These are phyloP conservation scores for Itoplectis maculator DNA, from an alignment of 2,888 invertebrate species.

Conservation along the genomic window DNA sequence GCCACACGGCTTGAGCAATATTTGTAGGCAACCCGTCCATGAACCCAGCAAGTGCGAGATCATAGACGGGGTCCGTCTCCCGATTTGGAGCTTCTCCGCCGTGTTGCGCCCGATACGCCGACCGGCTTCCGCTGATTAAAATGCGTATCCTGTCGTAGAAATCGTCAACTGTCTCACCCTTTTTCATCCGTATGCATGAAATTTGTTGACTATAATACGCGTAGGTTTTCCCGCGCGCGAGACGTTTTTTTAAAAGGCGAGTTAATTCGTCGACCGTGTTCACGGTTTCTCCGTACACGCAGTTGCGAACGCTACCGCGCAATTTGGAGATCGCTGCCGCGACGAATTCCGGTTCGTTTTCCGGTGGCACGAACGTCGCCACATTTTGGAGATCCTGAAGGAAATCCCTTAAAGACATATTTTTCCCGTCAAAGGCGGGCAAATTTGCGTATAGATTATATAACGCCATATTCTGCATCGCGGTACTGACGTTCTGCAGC, in stretches of 20 bases:
- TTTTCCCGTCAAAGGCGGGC: not conserved
- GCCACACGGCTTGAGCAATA: not conserved
- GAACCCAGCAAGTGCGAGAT: too few species aligned
- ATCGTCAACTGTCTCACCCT: constrained; percentile 8
- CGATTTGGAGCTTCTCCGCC: not conserved
- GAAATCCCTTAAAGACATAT: constrained; percentile 22
- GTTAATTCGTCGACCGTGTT: constrained; percentile 17
- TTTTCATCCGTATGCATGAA: constrained; percentile 11
- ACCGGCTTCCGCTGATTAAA: constrained; percentile 6
- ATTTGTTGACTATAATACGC: constrained; percentile 10
- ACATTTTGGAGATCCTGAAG: constrained; percentile 31
- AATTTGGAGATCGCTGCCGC: constrained; percentile 13
- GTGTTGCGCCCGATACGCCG: not conserved
- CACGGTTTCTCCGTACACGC: constrained; percentile 20
- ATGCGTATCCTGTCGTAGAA: constrained; percentile 33
- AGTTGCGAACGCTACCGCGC: constrained; percentile 37
- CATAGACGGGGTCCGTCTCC: too few species aligned
- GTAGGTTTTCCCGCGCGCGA: constrained; percentile 28
- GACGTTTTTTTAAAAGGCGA: constrained; percentile 18
- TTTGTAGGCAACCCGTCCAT: constrained; percentile 4
- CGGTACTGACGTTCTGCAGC: too few species aligned
- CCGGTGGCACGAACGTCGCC: not conserved
- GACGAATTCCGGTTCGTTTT: not conserved
- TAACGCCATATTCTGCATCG: too few species aligned
- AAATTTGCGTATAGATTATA: too few species aligned